Evolutionary conservation across 2,797 vertebrate genomes (phyloP).

Genomic region (Schizopygopsis malacanthus): DNA sequence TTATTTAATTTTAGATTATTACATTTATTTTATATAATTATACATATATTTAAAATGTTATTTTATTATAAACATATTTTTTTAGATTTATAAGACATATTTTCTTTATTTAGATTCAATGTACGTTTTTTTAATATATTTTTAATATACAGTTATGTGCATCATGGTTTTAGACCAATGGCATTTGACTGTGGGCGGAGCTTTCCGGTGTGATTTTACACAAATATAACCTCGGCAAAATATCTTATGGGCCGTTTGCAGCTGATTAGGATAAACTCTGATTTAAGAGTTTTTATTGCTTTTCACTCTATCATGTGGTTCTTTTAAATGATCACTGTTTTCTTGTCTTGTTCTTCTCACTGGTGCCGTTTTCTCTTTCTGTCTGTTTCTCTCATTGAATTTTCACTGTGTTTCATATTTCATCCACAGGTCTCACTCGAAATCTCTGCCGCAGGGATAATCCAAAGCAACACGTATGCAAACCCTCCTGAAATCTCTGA

Average conservation of each 20-base stretch:
- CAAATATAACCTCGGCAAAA: neutral
- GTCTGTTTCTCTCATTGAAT: slow-evolving; percentile 3
- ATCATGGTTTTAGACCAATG: neutral
- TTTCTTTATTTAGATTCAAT: too few relatives aligned
- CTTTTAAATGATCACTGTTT: slow-evolving; percentile 20
- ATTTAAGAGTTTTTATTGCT: neutral
- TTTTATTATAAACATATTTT: neutral
- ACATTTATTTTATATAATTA: too few relatives aligned
- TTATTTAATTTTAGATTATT: too few relatives aligned
- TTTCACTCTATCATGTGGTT: neutral
- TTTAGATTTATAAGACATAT: neutral
- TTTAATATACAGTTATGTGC: neutral
- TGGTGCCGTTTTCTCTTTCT: neutral
- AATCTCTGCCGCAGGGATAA: slow-evolving; percentile 21
- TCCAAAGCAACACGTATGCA: slow-evolving; percentile 34
- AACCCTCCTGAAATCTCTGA: slow-evolving; percentile 18
- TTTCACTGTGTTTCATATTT: slow-evolving; percentile 49
- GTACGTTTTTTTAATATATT: too few relatives aligned
- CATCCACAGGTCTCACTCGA: slow-evolving; percentile 9
- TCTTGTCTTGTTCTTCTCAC: slow-evolving; percentile 9
- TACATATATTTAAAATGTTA: neutral
- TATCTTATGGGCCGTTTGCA: neutral
- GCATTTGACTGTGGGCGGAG: neutral
- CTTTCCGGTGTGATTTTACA: neutral
- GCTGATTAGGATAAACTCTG: neutral